Conservation (phyloP, 2,888 invertebrate species). For the Leptopilina myrica region DNA sequence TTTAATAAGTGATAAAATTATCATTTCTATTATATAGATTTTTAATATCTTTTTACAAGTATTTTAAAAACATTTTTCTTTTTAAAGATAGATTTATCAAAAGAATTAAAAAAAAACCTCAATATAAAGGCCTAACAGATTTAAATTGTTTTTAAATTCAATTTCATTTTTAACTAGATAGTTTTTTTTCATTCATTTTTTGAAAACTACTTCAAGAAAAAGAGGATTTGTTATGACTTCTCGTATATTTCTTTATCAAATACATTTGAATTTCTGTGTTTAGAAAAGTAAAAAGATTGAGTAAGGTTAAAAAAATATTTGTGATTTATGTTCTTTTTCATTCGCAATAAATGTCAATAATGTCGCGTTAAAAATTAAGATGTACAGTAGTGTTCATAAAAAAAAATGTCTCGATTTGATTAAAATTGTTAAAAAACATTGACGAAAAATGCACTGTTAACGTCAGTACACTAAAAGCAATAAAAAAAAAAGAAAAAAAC, state of each 20-base stretch:
- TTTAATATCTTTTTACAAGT: neutral
- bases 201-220: too few relatives aligned
- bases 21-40: neutral
- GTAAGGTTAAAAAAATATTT: too few relatives aligned
- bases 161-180: neutral
- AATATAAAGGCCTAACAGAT: constrained; percentile 1
- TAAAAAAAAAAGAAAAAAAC: constrained; percentile 43
- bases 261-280: too few relatives aligned
- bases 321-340: neutral
- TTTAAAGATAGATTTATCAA: neutral
- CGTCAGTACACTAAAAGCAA: constrained; percentile 50
- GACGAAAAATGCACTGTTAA: constrained; percentile 49
- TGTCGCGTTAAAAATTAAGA: neutral
- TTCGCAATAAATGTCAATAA: neutral
- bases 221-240: too few relatives aligned
- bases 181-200: too few relatives aligned
- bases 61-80: neutral
- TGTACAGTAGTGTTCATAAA: neutral
- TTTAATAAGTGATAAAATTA: constrained; percentile 3
- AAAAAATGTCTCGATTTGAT: neutral
- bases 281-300: too few relatives aligned
- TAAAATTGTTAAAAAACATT: constrained; percentile 7
- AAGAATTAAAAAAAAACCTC: neutral
- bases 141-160: neutral
- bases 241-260: too few relatives aligned